Evolutionary conservation across 2,888 invertebrate species (phyloP).

Genomic region (Salpingus planirostris): DNA sequence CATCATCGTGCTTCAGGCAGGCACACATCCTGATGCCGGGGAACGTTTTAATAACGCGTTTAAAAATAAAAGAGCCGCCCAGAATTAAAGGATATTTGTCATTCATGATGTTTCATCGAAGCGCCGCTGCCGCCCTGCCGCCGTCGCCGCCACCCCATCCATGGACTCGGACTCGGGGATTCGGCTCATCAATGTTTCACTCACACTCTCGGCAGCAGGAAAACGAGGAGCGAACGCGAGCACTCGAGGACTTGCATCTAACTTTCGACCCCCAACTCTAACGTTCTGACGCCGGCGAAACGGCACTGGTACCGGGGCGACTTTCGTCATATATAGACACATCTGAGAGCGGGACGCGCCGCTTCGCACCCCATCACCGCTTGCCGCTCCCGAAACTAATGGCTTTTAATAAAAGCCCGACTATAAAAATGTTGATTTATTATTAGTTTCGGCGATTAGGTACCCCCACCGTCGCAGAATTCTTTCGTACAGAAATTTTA

Average conservation of each 20-base stretch:
- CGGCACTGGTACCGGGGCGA: too few relatives aligned
- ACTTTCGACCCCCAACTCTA: too few relatives aligned
- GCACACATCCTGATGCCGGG: slow-evolving; percentile 17
- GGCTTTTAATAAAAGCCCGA: slow-evolving; percentile 44
- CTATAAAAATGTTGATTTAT: slow-evolving; percentile 45
- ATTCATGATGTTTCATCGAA: slow-evolving; percentile 25
- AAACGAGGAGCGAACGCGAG: slow-evolving; percentile 15
- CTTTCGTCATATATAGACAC: too few relatives aligned
- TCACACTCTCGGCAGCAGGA: slow-evolving; percentile 7
- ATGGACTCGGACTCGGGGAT: neutral
- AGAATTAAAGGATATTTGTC: slow-evolving; percentile 32
- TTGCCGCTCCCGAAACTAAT: slow-evolving; percentile 36
- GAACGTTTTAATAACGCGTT: slow-evolving; percentile 28
- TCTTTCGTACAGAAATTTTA: slow-evolving; percentile 41
- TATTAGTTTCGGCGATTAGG: slow-evolving; percentile 40
- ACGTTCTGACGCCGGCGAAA: too few relatives aligned
- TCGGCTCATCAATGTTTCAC: slow-evolving; percentile 23
- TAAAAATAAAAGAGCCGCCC: slow-evolving; percentile 25
- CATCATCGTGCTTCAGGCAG: too few relatives aligned
- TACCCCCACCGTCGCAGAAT: too few relatives aligned
- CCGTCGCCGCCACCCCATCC: too few relatives aligned
- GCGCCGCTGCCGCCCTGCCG: slow-evolving; percentile 9
- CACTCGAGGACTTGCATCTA: slow-evolving; percentile 19
- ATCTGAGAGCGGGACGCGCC: too few relatives aligned
- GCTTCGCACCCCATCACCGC: slow-evolving; percentile 30